Percentiles rank a stretch among this genome's conserved stretches.
These are phyloP conservation scores for Casuarius casuarius DNA, from an alignment of 2,113 vertebrate species.

Conservation along the genomic window DNA sequence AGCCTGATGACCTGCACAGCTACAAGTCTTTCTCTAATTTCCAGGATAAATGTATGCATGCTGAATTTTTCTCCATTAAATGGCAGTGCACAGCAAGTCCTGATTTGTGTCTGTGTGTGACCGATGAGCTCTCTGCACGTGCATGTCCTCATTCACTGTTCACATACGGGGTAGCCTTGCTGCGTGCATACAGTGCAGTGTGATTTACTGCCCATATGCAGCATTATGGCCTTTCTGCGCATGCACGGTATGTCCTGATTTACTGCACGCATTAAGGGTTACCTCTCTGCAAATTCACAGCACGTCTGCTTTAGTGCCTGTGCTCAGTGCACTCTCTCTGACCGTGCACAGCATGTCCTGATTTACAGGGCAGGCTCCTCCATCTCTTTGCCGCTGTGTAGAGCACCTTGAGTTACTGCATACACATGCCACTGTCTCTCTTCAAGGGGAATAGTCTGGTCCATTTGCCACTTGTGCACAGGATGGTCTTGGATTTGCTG, in stretches of 20 bases:
- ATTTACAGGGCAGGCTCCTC: neutral
- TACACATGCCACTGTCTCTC: neutral
- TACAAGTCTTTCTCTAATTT: neutral
- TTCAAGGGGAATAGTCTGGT: neutral
- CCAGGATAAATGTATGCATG: neutral
- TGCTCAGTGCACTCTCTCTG: neutral
- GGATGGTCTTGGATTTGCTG: neutral
- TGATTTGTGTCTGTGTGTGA: neutral
- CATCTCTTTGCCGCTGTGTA: neutral
- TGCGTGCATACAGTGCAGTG: fast-evolving
- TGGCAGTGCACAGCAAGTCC: neutral
- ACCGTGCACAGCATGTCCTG: fast-evolving
- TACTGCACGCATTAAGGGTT: neutral
- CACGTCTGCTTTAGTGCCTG: neutral
- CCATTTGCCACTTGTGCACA: neutral
- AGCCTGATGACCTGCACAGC: neutral
- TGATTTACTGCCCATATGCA: neutral
- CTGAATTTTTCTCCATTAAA: neutral
- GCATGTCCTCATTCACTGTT: neutral
- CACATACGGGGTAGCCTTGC: neutral
- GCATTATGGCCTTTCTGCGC: neutral
- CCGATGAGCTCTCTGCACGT: fast-evolving
- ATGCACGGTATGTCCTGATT: neutral
- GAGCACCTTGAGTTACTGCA: neutral
- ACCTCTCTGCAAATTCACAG: neutral